Conservation (phyloP, 2,113 vertebrate genomes). For the Plestiodon gilberti region DNA sequence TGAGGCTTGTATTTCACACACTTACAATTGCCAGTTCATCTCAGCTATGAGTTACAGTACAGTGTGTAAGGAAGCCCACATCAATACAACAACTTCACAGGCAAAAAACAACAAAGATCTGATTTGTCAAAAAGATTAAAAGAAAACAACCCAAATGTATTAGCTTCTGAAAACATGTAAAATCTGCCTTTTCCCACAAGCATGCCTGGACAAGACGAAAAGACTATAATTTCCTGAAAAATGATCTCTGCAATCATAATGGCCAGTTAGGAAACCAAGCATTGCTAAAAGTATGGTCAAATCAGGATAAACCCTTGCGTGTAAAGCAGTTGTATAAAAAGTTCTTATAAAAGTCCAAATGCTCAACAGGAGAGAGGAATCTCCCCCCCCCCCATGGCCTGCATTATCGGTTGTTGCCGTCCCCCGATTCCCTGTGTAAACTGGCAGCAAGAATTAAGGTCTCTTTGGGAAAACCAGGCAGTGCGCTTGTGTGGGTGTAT, state of each 20-base stretch:
- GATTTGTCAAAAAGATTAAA: constrained; percentile 5
- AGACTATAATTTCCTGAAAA: constrained; percentile 41
- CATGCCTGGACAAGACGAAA: constrained; percentile 27
- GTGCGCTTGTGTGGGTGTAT: too few species aligned
- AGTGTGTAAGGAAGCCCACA: neutral
- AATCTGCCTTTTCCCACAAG: constrained; percentile 2
- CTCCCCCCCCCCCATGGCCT: neutral
- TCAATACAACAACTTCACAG: constrained; percentile 10
- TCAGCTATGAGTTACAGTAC: neutral
- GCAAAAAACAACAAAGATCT: constrained; percentile 25
- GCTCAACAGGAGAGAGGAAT: neutral
- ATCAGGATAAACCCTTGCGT: constrained; percentile 2
- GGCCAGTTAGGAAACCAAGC: constrained; percentile 33
- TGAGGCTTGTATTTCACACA: neutral
- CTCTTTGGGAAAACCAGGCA: neutral
- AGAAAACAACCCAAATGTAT: constrained; percentile 19
- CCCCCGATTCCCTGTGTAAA: neutral
- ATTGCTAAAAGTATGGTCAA: constrained; percentile 37
- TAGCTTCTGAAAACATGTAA: constrained; percentile 34
- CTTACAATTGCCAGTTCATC: neutral
- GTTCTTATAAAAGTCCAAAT: neutral
- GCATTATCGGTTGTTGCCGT: neutral
- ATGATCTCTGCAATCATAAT: constrained; percentile 16
- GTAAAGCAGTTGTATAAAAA: neutral
- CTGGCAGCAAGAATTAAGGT: neutral